Base-by-base conservation (phyloP, 2,888 invertebrate species). In the Scelioninae gen. 2 region DNA sequence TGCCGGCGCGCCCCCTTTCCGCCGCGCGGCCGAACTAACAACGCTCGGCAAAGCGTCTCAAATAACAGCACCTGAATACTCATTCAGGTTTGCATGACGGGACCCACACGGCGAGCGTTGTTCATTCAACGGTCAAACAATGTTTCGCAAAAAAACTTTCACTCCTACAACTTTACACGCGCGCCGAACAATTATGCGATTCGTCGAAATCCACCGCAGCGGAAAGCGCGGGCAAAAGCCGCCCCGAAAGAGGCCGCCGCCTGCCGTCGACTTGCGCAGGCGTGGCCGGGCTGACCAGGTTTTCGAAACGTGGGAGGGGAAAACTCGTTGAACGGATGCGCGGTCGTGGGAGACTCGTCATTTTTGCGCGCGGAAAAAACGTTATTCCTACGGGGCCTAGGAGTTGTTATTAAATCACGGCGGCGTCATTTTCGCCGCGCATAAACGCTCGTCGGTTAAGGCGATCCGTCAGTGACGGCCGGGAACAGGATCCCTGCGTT, bases 11-110 rank as follows among this genome's bases (percentile, higher is more conserved):
- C 52, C 65, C 31, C 31, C 31, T 61, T 43, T 31, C 50, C n/a
- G 37, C 18, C 39, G 11, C 13, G 11, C 43, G 0, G 45, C 25
- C 60, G 48, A 41, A n/a, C 75, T 45, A 67, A 68, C 64, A 31
- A 65, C 74, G 67, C 46, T 43, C 39, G 70, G 68, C 60, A 43
- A 70, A 65, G 55, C 63, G 71, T 58, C 75, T 79, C 77, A 73
- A 79, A 78, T 78, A 79, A 78, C 77, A 73, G 60, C 71, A 64
- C 74, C 76, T 68, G 68, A 74, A 74, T 65, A 75, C 76, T 72
- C 76, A 73, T 65, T 74, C 73, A 72, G 39, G 57, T 74, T 71
- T 71, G 71, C 68, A 68, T 68, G 72, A 69, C 67, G 65, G 64
- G 65, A 67, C 61, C 67, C 50, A 70, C 65, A 64, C 48, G 64